These are phyloP conservation scores for Hippolais icterina DNA, from an alignment of 2,113 vertebrate species.

Conservation along the genomic window DNA sequence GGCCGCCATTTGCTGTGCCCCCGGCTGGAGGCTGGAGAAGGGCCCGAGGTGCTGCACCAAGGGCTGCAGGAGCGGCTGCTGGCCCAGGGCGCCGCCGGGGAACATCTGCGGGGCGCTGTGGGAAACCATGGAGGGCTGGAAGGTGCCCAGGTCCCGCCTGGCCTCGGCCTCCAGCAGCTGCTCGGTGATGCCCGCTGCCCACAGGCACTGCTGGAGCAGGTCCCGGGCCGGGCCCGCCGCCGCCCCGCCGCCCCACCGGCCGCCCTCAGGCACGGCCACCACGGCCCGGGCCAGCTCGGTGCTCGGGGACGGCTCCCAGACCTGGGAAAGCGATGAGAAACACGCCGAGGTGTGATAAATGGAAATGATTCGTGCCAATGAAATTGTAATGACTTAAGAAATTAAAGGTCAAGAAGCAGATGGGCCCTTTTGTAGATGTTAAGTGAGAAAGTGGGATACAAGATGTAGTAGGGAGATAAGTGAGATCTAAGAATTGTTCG, in stretches of 20 bases:
- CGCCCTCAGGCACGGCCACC: background rate
- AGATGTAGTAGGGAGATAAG: too few relatives aligned
- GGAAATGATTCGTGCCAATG: too few relatives aligned
- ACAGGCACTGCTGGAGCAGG: background rate
- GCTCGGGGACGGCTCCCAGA: background rate
- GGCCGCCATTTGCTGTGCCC: background rate
- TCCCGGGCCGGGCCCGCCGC: background rate
- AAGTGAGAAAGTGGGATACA: too few relatives aligned
- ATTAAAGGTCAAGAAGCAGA: too few relatives aligned
- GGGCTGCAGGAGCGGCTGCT: background rate
- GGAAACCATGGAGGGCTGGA: accelerated
- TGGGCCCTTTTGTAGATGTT: too few relatives aligned
- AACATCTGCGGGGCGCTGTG: accelerated
- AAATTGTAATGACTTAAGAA: too few relatives aligned
- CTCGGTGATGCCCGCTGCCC: background rate
- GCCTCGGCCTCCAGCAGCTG: background rate
- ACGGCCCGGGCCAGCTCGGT: accelerated
- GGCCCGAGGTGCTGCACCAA: background rate
- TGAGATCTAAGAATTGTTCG: too few relatives aligned
- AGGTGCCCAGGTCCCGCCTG: background rate
- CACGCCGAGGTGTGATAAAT: too few relatives aligned
- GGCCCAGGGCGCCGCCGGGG: background rate
- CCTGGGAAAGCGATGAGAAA: too few relatives aligned
- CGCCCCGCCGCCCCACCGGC: too few relatives aligned
- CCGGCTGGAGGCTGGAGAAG: background rate